Evolutionary conservation across 2,797 vertebrate genomes (phyloP).

Genomic region (Eidolon dupreanum): DNA sequence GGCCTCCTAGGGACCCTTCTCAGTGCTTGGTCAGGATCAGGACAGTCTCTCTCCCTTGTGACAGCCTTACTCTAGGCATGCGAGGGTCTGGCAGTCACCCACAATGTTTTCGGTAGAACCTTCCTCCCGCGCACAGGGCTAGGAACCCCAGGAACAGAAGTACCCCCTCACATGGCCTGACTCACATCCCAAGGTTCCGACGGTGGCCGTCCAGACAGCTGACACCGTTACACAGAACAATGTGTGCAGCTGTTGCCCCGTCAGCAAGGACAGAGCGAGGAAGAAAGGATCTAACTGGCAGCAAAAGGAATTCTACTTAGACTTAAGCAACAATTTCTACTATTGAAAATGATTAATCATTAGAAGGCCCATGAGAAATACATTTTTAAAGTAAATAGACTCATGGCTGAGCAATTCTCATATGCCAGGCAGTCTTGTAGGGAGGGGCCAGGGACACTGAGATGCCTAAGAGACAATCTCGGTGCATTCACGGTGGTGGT

Average conservation of each 20-base stretch:
- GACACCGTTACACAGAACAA: background rate
- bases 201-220: background rate
- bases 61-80: background rate
- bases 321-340: background rate
- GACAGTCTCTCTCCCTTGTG: background rate
- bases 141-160: background rate
- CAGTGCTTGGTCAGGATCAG: background rate
- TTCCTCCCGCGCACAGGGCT: background rate
- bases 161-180: no score
- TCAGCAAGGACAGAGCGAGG: background rate
- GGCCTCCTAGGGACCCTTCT: background rate
- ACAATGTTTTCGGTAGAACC: background rate
- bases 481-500: background rate
- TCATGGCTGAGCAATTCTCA: background rate
- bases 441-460: background rate
- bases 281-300: background rate
- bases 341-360: background rate
- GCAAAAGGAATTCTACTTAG: background rate
- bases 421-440: background rate
- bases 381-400: background rate
- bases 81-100: background rate
- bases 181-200: background rate
- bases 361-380: background rate
- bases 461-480: background rate
- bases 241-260: background rate